Evolutionary conservation across 2,113 vertebrate genomes (phyloP).

Genomic region (Stegostoma tigrinum): DNA sequence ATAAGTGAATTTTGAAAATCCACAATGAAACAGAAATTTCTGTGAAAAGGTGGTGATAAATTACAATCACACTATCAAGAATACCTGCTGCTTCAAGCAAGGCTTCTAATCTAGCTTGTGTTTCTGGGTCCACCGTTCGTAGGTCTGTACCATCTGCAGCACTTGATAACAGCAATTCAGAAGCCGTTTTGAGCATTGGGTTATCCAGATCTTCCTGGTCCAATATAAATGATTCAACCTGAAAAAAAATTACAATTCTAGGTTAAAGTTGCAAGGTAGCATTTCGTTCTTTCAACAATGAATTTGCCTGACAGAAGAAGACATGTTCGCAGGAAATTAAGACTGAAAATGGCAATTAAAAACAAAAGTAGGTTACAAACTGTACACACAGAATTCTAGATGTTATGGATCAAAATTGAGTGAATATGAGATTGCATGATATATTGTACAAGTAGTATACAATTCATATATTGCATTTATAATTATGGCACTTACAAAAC

Average conservation of each 20-base stretch:
- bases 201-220: constrained; percentile 99
- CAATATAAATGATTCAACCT: constrained; percentile 98
- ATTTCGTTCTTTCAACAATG: neutral
- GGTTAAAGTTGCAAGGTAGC: neutral
- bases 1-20: neutral
- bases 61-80: neutral
- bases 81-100: constrained; percentile 95
- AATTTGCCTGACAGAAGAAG: neutral
- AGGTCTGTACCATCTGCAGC: constrained; percentile 89
- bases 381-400: neutral
- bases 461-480: neutral
- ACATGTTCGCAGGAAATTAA: neutral
- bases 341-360: neutral
- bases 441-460: neutral
- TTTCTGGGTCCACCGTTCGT: constrained; percentile 94
- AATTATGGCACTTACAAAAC: neutral
- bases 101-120: constrained; percentile 91
- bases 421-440: neutral
- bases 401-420: neutral
- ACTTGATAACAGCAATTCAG: constrained; percentile 88
- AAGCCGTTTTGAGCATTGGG: constrained; percentile 95
- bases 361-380: neutral
- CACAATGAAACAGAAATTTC: neutral
- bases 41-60: neutral
- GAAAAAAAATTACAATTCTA: constrained; percentile 45